These are phyloP conservation scores for Chloroclysta siterata DNA, from an alignment of 2,888 invertebrate genomes.

Conservation along the genomic window DNA sequence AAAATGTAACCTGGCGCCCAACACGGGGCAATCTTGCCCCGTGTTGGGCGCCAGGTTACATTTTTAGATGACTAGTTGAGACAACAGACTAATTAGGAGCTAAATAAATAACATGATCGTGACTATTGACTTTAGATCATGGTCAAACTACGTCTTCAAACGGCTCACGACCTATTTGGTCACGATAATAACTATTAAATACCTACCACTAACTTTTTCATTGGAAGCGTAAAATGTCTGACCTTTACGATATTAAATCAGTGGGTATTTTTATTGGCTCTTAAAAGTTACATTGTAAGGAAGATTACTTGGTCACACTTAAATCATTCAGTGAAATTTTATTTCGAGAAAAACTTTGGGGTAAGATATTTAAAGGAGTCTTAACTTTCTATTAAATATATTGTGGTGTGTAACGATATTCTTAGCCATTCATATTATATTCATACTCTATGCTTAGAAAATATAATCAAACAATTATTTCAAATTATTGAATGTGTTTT, in stretches of 20 bases:
- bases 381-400: background rate
- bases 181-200: constrained; percentile 34
- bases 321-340: background rate
- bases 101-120: constrained; percentile 3
- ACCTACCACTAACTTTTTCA: constrained; percentile 35
- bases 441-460: too few relatives aligned
- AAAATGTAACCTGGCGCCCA: too few relatives aligned
- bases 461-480: too few relatives aligned
- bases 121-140: constrained; percentile 15
- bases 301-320: constrained; percentile 16
- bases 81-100: background rate
- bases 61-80: background rate
- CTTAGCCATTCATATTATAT: too few relatives aligned
- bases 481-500: too few relatives aligned
- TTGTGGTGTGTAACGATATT: background rate
- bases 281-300: constrained; percentile 30
- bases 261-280: constrained; percentile 36
- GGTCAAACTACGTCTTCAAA: constrained; percentile 14
- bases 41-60: constrained; percentile 14
- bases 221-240: constrained; percentile 34
- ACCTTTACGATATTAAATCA: constrained; percentile 40
- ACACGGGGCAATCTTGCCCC: background rate
- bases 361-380: too few relatives aligned
- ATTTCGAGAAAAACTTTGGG: background rate
- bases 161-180: constrained; percentile 31